A percentile compares a stretch with the other conserved stretches of the same genome.
Evolutionary conservation across 2,888 invertebrate genomes (phyloP).

Genomic region (Drosophila ustulata): DNA sequence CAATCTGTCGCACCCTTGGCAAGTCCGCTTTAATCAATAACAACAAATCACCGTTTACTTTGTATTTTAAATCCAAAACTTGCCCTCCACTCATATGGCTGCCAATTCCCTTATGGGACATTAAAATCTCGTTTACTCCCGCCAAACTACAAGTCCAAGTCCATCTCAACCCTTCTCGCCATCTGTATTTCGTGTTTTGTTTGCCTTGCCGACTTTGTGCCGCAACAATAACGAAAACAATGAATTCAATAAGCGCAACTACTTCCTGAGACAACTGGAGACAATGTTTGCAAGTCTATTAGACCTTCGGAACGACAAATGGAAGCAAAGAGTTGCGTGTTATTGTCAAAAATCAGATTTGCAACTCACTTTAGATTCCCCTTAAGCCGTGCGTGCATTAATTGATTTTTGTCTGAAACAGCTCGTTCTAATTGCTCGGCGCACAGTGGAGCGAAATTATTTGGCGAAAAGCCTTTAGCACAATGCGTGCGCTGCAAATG

Average conservation of each 20-base stretch:
- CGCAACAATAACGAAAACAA: conserved; percentile 13
- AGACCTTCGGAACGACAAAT: neutral
- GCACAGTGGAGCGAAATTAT: conserved; percentile 4
- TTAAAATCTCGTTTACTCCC: conserved; percentile 83
- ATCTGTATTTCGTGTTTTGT: conserved; percentile 57
- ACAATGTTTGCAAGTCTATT: conserved; percentile 1
- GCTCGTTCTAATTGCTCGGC: conserved; percentile 46
- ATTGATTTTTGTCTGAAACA: conserved; percentile 62
- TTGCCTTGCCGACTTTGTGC: conserved; percentile 40
- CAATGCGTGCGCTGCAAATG: conserved; percentile 55
- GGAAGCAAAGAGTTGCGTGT: neutral
- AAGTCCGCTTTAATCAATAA: conserved; percentile 82
- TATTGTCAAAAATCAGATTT: neutral
- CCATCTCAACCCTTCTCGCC: conserved; percentile 64
- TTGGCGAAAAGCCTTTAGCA: conserved; percentile 44
- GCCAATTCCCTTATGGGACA: conserved; percentile 83
- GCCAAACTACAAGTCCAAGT: conserved; percentile 39
- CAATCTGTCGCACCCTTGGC: neutral
- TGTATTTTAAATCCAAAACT: conserved; percentile 75
- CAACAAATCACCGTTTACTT: conserved; percentile 83
- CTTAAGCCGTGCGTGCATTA: conserved; percentile 33
- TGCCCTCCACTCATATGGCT: conserved; percentile 30
- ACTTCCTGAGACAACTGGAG: conserved; percentile 23
- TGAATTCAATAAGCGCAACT: conserved; percentile 42
- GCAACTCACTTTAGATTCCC: neutral